Evolutionary conservation across 1,140 invertebrate genomes (phyloP), one percentile per base, ranked within the genome.

Genomic region (Drosophila serrata): DNA sequence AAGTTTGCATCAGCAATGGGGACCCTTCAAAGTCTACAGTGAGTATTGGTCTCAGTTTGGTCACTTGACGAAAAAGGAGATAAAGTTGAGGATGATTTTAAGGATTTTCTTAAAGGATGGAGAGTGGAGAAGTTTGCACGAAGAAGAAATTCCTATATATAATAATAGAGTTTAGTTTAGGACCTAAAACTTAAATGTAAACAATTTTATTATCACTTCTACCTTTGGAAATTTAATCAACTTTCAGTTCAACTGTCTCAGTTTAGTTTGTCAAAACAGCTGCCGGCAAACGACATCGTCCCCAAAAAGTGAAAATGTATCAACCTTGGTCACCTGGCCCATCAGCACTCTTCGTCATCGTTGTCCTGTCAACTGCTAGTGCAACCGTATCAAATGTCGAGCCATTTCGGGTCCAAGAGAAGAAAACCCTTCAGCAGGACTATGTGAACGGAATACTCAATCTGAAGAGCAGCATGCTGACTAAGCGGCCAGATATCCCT

Each of bases 11-110:
- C 91, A 92, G 79, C 90, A 91, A 40, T 91, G 90, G 85, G 92
- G 92, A 79, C 92, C 92, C 63, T 93, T 95, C 91, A 95, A 95
- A 94, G 94, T 95, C 84, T 95, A 95, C 93, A 95, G 95, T 95
- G 93, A 95, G 94, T 95, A 87, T 81, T 82, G 82, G 69, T 61
- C 75, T 49, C 39, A 40, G n/a, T 58, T 57, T 39, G 58, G 37
- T 45, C 22, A 22, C 17, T 27, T n/a, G 15, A 9, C n/a, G 24
- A 19, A 59, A 31, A 19, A 22, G 55, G 6, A 22, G 19, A 40
- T 24, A 31, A 29, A 15, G 37, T 39, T n/a, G 3, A 12, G 53
- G 27, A 33, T 42, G 69, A n/a, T 35, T 35, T 69, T 35, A 69
- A 58, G 24, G 19, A 46, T 29, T 39, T n/a, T 22, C 11, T 37